Base-by-base conservation (phyloP, 2,797 vertebrate species). In the Enteromius mattozi region DNA sequence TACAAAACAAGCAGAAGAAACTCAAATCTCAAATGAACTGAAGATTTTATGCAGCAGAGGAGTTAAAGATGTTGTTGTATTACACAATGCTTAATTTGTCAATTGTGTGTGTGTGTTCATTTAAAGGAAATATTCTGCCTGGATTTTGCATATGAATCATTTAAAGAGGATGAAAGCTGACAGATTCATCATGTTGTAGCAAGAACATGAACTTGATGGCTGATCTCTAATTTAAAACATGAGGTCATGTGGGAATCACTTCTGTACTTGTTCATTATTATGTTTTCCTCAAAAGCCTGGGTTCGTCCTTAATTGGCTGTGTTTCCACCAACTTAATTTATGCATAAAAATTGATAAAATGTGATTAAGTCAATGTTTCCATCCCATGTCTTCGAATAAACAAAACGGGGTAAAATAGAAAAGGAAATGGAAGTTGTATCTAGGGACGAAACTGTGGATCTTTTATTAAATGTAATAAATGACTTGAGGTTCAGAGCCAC, bases 21-120 rank as follows among this genome's bases (percentile, higher is more conserved):
- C 45, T 16, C 27, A 24, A 69, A 80, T 35, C 19, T 54, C 33
- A 6, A 69, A 12, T 54, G 33, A 68, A 81, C 33, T 21, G 0
- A 70, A 80, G 54, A 56, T 81, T 27, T 69, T 54, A 37, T 16
- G 3, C 2, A 21, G 71, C 1, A 56, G 1, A 9, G 0, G n/a
- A 61, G 54, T 42, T 42, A 42, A 59, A 40, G 35, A 77, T 27
- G 12, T 2, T 80, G 45, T 51, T 68, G 63, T 30, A 37, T 68
- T 79, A 66, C 27, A n/a, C 5, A 13, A 79, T 19, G 12, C 65
- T 79, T 24, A 17, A 66, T 80, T 51, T 80, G 45, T 54, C 68
- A 35, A 35, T 66, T 30, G 45, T 63, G 70, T 86, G 83, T 85
- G 61, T 65, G 40, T 65, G 7, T 40, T 40, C 80, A 6, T 88